A percentile compares a stretch with the other conserved stretches of the same genome.
phyloP scores from a whole-genome alignment of 2,888 invertebrate species.

The Drosophila lutescens region DNA sequence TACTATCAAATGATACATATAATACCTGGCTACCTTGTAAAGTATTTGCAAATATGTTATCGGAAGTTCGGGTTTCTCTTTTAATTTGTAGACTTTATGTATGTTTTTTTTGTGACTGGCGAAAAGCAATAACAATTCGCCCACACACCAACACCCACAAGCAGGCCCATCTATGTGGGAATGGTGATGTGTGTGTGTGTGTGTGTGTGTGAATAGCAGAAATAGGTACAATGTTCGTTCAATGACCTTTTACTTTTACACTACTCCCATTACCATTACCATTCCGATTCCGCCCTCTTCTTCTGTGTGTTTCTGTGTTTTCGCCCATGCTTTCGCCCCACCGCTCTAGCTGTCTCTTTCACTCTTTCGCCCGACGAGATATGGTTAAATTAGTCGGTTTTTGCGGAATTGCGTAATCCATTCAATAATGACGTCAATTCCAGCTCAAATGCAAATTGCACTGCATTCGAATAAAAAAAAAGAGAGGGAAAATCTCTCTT shows the following conservation, averaged over 20 bases:
- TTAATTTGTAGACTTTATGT: constrained; percentile 33
- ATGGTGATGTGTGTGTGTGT: constrained; percentile 3
- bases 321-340: constrained; percentile 35
- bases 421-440: constrained; percentile 63
- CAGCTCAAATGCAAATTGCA: constrained; percentile 25
- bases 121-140: constrained; percentile 32
- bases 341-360: constrained; percentile 10
- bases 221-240: constrained; percentile 79
- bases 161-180: background rate
- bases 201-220: constrained; percentile 44
- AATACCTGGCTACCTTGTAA: background rate
- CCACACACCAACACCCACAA: constrained; percentile 25
- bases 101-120: constrained; percentile 41
- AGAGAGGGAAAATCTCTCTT: background rate
- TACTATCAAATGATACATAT: background rate
- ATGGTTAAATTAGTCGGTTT: constrained; percentile 68
- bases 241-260: constrained; percentile 78
- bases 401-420: constrained; percentile 66
- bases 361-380: constrained; percentile 27
- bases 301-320: constrained; percentile 27
- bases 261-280: constrained; percentile 47
- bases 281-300: constrained; percentile 23
- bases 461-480: background rate
- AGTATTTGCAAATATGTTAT: constrained; percentile 3
- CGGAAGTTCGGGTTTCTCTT: constrained; percentile 23